Percentiles rank a stretch among this genome's conserved stretches.
Conservation (phyloP, 1,140 invertebrate genomes). For the Ips nitidus region DNA sequence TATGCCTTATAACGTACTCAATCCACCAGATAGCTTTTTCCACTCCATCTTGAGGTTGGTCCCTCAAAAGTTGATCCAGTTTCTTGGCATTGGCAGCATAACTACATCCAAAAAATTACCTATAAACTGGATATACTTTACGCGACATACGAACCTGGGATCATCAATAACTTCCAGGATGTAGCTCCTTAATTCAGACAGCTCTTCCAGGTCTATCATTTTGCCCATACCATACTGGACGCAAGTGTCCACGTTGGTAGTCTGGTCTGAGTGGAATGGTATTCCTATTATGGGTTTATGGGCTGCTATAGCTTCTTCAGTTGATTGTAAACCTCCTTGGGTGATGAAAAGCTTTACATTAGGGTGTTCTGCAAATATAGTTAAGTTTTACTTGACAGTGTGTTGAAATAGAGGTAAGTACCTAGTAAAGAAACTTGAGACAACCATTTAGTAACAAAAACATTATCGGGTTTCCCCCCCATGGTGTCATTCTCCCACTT, state of each 20-base stretch:
- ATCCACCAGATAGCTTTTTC: constrained; percentile 58
- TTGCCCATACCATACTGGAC: constrained; percentile 45
- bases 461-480: constrained; percentile 52
- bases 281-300: constrained; percentile 57
- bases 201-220: constrained; percentile 37
- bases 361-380: constrained; percentile 49
- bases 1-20: constrained; percentile 59
- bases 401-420: constrained; percentile 37
- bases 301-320: constrained; percentile 54
- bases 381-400: neutral
- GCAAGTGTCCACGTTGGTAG: constrained; percentile 43
- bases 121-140: neutral
- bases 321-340: constrained; percentile 57
- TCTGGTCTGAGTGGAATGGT: constrained; percentile 51
- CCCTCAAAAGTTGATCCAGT: constrained; percentile 47
- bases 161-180: constrained; percentile 34
- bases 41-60: constrained; percentile 52
- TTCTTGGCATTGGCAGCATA: constrained; percentile 49
- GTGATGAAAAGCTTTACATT: constrained; percentile 54
- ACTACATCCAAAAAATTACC: constrained; percentile 37
- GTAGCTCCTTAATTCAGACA: constrained; percentile 27
- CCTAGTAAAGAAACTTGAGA: constrained; percentile 57
- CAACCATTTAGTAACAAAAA: constrained; percentile 56
- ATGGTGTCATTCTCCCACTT: constrained; percentile 55
- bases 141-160: constrained; percentile 21